phyloP scores from a whole-genome alignment of 2,888 invertebrate genomes.

The Hermaeophaga mercurialis region DNA sequence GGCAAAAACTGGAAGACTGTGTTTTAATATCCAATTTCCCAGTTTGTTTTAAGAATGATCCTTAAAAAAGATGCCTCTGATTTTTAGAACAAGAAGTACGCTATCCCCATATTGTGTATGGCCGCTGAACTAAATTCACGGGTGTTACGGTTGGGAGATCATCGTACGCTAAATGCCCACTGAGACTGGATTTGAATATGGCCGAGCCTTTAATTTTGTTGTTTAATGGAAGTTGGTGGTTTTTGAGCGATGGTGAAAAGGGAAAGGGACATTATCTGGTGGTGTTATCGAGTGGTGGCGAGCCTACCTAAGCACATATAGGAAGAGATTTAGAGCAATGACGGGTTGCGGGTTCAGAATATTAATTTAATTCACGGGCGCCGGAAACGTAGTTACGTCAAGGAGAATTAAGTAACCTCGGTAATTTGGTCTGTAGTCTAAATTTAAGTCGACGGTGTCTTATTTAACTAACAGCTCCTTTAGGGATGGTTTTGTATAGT shows the following conservation, averaged over 20 bases:
- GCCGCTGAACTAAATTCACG: too few species aligned
- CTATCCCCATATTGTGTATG: too few species aligned
- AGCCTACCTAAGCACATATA: conserved; percentile 13
- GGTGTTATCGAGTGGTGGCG: conserved; percentile 17
- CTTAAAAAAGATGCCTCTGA: too few species aligned
- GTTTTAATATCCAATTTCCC: too few species aligned
- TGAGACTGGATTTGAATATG: conserved; percentile 31
- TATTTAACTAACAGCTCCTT: too few species aligned
- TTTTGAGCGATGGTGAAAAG: conserved; percentile 16
- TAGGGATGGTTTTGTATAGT: too few species aligned
- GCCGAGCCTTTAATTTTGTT: conserved; percentile 28
- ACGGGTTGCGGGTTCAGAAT: background rate
- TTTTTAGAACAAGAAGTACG: too few species aligned
- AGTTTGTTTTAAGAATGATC: too few species aligned
- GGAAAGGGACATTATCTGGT: conserved; percentile 20
- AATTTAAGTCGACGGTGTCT: too few species aligned
- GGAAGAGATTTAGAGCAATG: conserved; percentile 9
- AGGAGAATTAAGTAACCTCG: background rate
- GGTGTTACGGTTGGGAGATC: conserved; percentile 17
- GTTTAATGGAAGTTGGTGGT: conserved; percentile 27
- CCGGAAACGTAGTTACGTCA: background rate
- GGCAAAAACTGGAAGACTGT: too few species aligned
- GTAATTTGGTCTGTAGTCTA: too few species aligned
- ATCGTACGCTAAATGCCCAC: conserved; percentile 26
- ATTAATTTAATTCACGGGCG: background rate